Percentiles rank a stretch among this genome's conserved stretches.
Evolutionary conservation across 1,140 invertebrate genomes (phyloP).

Genomic region (Cyphomyrmex costatus): DNA sequence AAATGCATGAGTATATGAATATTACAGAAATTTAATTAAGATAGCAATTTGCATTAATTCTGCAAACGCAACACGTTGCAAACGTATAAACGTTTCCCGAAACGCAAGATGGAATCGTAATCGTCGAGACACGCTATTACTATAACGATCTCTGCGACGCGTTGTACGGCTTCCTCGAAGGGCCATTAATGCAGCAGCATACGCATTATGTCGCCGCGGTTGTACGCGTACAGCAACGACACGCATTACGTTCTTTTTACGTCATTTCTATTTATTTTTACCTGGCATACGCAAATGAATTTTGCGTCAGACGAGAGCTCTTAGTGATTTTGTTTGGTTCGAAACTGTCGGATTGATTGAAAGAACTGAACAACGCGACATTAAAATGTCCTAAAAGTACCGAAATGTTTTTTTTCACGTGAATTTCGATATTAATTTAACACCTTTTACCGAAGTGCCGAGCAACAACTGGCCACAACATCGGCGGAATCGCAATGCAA

Average conservation of each 20-base stretch:
- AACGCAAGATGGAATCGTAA: constrained; percentile 33
- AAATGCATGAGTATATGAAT: background rate
- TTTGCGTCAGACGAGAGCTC: background rate
- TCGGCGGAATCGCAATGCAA: constrained; percentile 32
- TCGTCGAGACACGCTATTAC: constrained; percentile 44
- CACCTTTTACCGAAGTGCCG: background rate
- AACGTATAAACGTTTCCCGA: background rate
- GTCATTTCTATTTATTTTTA: background rate
- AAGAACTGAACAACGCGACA: background rate
- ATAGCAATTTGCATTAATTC: constrained; percentile 41
- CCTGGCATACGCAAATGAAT: background rate
- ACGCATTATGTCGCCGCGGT: background rate
- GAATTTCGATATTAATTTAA: constrained; percentile 32
- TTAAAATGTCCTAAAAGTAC: background rate
- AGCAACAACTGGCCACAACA: background rate
- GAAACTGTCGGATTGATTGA: background rate
- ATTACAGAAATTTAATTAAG: constrained; percentile 18
- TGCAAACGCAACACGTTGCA: background rate
- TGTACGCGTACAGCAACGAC: background rate
- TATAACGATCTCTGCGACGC: constrained; percentile 38
- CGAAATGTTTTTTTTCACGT: background rate
- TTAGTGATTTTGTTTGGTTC: background rate
- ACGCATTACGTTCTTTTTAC: background rate
- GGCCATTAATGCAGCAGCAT: constrained; percentile 25
- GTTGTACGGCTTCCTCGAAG: constrained; percentile 32